Evolutionary conservation across 2,797 vertebrate genomes (phyloP).

Genomic region (Parauchenoglanis punctatus): DNA sequence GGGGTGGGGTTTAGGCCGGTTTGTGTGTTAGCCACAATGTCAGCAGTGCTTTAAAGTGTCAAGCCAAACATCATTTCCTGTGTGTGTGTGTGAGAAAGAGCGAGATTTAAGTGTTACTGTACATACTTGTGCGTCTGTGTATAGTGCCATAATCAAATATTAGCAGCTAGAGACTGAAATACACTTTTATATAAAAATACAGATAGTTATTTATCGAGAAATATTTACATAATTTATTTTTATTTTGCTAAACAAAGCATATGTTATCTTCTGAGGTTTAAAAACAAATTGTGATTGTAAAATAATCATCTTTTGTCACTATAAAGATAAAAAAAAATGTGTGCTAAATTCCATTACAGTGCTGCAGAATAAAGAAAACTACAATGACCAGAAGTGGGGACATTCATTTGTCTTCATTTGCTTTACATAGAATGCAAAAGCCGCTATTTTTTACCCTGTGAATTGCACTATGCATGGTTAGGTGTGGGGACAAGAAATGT

Average conservation of each 20-base stretch:
- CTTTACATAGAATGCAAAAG: not conserved
- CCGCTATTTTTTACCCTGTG: not conserved
- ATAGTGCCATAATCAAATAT: constrained; percentile 45
- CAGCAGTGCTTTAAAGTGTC: not conserved
- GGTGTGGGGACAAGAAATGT: no score
- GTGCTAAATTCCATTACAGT: constrained; percentile 48
- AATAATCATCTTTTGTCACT: constrained; percentile 41
- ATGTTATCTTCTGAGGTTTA: constrained; percentile 65
- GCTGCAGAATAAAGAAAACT: constrained; percentile 56
- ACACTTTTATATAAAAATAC: constrained; percentile 68
- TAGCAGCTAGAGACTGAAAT: constrained; percentile 66
- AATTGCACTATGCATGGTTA: no score
- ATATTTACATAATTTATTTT: constrained; percentile 81
- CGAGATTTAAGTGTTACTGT: constrained; percentile 45
- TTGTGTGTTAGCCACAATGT: not conserved
- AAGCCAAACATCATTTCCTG: constrained; percentile 15
- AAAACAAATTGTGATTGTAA: constrained; percentile 63
- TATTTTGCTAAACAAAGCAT: constrained; percentile 64
- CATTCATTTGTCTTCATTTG: not conserved
- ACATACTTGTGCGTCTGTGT: constrained; percentile 56
- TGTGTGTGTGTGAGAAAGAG: constrained; percentile 34
- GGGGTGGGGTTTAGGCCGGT: not conserved
- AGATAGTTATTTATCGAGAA: constrained; percentile 79
- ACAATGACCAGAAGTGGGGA: not conserved
- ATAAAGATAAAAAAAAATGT: constrained; percentile 1